A percentile compares a stretch with the other conserved stretches of the same genome.
Conservation (phyloP, 2,113 vertebrate genomes). For the Ammospiza caudacuta region DNA sequence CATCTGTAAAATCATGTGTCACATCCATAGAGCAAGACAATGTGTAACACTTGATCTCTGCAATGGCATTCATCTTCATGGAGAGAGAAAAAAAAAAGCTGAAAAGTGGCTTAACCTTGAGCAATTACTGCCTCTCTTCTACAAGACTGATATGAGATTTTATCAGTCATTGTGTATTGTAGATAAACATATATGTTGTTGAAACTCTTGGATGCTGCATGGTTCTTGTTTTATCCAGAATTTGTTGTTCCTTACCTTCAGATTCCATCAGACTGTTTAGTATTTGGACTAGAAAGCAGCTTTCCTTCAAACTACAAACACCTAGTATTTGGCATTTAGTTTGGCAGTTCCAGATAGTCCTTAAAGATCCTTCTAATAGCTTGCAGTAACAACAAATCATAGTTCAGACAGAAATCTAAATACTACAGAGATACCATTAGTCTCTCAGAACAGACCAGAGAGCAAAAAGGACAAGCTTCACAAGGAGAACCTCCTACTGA, state of each 20-base stretch:
- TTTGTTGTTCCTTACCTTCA: conserved; percentile 14
- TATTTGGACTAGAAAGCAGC: neutral
- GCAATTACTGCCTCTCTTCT: conserved; percentile 13
- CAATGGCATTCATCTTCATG: neutral
- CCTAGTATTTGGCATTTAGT: neutral
- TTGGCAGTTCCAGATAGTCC: neutral
- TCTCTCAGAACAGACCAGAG: neutral
- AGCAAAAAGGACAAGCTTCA: neutral
- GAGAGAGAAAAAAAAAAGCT: neutral
- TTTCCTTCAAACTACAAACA: neutral
- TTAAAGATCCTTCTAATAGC: neutral
- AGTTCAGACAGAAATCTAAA: neutral
- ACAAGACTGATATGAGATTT: neutral
- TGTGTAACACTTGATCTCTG: neutral
- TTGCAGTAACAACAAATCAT: neutral
- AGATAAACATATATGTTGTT: conserved; percentile 13
- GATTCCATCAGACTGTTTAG: neutral
- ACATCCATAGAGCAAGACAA: conserved; percentile 15
- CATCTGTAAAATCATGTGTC: conserved; percentile 70
- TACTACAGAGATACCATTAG: neutral
- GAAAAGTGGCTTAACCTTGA: conserved; percentile 43
- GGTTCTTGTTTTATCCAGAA: neutral
- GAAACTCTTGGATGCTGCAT: neutral
- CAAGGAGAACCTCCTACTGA: neutral
- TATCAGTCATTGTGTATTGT: neutral